Conservation (phyloP, 2,888 invertebrate genomes). For the Heliconius cydno region DNA sequence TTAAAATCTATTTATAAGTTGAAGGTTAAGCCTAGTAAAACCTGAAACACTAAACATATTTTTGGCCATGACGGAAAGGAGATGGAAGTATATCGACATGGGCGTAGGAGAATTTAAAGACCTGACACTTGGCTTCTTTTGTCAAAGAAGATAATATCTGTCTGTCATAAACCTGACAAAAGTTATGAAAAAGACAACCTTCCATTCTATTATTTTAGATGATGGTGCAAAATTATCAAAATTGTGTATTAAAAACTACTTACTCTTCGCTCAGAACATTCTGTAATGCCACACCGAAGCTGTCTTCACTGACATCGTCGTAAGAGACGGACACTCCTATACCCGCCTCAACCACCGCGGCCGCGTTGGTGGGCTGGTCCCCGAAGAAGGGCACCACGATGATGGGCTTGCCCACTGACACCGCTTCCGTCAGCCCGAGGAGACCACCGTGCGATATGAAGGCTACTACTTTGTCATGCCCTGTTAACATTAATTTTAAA, state of each 20-base stretch:
- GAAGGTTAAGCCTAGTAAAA: background rate
- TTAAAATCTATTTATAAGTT: background rate
- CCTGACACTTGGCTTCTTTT: no score
- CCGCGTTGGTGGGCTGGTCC: conserved; percentile 84
- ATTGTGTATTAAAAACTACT: conserved; percentile 54
- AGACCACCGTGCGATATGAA: conserved; percentile 86
- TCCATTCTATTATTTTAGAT: background rate
- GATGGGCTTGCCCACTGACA: conserved; percentile 85
- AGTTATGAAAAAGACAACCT: background rate
- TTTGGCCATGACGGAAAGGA: no score
- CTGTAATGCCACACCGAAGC: conserved; percentile 75
- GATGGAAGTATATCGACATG: no score
- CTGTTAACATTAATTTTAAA: conserved; percentile 58
- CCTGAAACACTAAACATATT: background rate
- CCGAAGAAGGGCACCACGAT: conserved; percentile 85
- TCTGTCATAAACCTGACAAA: background rate
- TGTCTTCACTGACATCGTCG: conserved; percentile 77
- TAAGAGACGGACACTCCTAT: conserved; percentile 80
- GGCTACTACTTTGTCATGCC: conserved; percentile 84
- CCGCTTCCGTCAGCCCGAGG: conserved; percentile 84
- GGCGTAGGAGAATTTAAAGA: no score
- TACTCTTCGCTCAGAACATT: conserved; percentile 81
- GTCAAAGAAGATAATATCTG: no score
- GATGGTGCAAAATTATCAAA: background rate
- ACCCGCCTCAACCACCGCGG: conserved; percentile 77